Evolutionary conservation across 1,140 invertebrate species (phyloP), one percentile per base, ranked within the genome.

Genomic region (Drosophila saltans): DNA sequence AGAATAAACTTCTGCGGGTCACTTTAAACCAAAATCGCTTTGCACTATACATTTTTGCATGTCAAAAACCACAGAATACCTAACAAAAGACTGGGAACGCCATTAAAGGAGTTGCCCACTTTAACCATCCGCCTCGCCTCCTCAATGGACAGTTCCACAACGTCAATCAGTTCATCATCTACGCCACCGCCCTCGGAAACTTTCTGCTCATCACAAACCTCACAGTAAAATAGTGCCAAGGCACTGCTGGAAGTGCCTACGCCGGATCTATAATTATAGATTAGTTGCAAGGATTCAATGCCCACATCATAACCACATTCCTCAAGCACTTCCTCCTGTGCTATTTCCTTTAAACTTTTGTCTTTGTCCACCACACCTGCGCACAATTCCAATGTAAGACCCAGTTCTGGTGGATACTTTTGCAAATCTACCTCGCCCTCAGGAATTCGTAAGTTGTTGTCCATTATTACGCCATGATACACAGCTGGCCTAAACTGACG

Each of bases 291-390:
- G 94, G 93, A 8, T 2, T 94, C 93, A 1, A 95, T 5, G 1
- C 95, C 94, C 1, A 98, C 96, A 83, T 97, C 93, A 93, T 99
- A 99, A 1, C 98, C 98, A 93, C 97, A 98, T 92, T 99, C 98
- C 92, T 99, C 98, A 6, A 96, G 81, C 0, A 99, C 94, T 92
- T 99, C 98, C 69, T 97, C 96, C 69, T 94, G 94, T 0, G 97
- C 97, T 74, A 97, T 98, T 91, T 98, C 95, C 61, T 93, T 93
- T 11, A 96, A 81, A 36, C 95, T 89, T 71, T 95, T 95, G 48
- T 96, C 91, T 91, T 99, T 99, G 92, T 99, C 98, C 26, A 99
- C 95, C 64, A 99, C 96, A 6, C 98, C 98, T 41, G 98, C 98
- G 93, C 98, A 99, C 48, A 99, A 94, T 93, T 99, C 98, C 41